Percentiles rank a stretch among this genome's conserved stretches.
These are phyloP conservation scores for Thyatira batis DNA, from an alignment of 2,888 invertebrate genomes.

Conservation along the genomic window DNA sequence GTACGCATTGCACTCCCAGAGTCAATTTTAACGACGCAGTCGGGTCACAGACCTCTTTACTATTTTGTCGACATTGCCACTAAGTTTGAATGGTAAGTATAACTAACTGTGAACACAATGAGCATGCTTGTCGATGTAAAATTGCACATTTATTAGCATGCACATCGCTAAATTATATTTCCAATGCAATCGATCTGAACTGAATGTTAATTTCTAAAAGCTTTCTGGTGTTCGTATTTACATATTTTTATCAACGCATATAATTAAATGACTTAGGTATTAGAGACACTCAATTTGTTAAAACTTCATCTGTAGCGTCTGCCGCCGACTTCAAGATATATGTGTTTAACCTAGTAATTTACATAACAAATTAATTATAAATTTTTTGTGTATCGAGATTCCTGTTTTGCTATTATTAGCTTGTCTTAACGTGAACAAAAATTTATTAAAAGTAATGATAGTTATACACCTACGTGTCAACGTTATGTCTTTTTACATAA, in stretches of 20 bases:
- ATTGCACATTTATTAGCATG: conserved; percentile 42
- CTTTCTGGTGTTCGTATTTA: not conserved
- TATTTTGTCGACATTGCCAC: conserved; percentile 38
- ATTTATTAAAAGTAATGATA: conserved; percentile 11
- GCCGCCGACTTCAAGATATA: not conserved
- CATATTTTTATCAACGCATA: not conserved
- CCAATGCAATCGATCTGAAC: conserved; percentile 1
- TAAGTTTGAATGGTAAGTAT: conserved; percentile 43
- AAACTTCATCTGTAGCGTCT: not conserved
- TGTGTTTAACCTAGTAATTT: not conserved
- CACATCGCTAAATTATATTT: conserved; percentile 24
- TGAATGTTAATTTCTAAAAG: not conserved
- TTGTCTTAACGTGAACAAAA: not conserved
- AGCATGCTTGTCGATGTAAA: conserved; percentile 34
- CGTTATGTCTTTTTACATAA: conserved; percentile 40
- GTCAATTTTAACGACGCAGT: conserved; percentile 39
- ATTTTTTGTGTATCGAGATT: not conserved
- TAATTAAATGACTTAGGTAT: not conserved
- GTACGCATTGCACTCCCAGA: conserved; percentile 34
- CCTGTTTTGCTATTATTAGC: not conserved
- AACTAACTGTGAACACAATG: conserved; percentile 43
- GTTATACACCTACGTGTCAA: conserved; percentile 1
- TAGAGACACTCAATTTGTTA: not conserved
- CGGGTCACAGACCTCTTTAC: conserved; percentile 57
- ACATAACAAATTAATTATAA: not conserved